These are phyloP conservation scores for Pampus argenteus DNA, from an alignment of 2,797 vertebrate species.

Conservation along the genomic window DNA sequence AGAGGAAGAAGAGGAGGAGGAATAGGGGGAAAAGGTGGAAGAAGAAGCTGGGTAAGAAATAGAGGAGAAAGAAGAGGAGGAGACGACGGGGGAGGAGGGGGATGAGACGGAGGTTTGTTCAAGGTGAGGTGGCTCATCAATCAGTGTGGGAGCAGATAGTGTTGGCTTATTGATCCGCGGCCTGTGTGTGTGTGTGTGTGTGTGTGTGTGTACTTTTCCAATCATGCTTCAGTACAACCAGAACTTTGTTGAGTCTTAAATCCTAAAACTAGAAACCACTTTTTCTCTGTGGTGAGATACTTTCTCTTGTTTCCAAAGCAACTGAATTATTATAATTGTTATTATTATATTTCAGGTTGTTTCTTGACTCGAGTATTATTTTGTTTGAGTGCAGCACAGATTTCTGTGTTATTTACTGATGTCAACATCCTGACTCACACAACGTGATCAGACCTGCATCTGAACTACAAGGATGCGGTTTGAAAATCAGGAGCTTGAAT, in stretches of 20 bases:
- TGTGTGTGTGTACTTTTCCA: slow-evolving; percentile 12
- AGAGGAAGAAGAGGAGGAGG: neutral
- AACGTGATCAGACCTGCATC: no score
- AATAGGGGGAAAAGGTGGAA: no score
- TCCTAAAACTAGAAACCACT: neutral
- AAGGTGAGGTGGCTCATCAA: slow-evolving; percentile 64
- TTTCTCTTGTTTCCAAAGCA: slow-evolving; percentile 48
- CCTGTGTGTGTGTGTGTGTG: slow-evolving; percentile 20
- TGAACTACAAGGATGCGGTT: no score
- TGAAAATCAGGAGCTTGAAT: no score
- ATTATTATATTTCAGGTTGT: slow-evolving; percentile 18
- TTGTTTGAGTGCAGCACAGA: slow-evolving; percentile 1
- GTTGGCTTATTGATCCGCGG: slow-evolving; percentile 64
- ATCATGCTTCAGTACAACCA: no score
- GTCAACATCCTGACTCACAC: neutral
- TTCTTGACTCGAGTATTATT: neutral
- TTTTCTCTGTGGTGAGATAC: slow-evolving; percentile 6
- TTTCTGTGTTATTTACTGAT: neutral
- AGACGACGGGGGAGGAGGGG: slow-evolving; percentile 12
- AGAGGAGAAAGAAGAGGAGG: neutral
- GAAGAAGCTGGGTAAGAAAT: no score
- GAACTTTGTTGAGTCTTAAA: slow-evolving; percentile 4
- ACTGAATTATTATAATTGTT: slow-evolving; percentile 21
- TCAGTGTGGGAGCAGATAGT: slow-evolving; percentile 46
- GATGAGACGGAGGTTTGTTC: slow-evolving; percentile 27